These are phyloP conservation scores for Chelon labrosus DNA, from an alignment of 2,797 vertebrate species.

Conservation along the genomic window DNA sequence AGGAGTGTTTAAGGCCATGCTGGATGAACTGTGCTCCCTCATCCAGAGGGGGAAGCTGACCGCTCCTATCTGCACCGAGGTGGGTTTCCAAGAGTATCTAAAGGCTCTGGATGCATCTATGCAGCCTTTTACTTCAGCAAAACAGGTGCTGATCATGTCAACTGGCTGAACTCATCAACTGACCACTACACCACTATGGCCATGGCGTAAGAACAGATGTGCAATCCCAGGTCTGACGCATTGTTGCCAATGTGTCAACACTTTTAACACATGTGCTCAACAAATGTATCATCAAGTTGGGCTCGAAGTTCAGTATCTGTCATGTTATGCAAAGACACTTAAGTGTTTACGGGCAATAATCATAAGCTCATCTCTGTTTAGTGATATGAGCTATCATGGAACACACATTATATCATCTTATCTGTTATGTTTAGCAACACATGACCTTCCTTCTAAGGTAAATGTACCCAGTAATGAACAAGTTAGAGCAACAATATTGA, in stretches of 20 bases:
- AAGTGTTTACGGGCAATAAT: slow-evolving; percentile 32
- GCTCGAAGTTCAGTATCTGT: slow-evolving; percentile 54
- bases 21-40: slow-evolving; percentile 88
- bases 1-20: slow-evolving; percentile 79
- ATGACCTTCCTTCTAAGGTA: neutral
- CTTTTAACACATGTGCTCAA: slow-evolving; percentile 21
- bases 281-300: slow-evolving; percentile 46
- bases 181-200: neutral
- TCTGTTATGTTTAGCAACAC: slow-evolving; percentile 11
- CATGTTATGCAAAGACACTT: slow-evolving; percentile 7
- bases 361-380: slow-evolving; percentile 25
- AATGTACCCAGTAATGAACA: neutral
- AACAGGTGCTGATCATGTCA: slow-evolving; percentile 94
- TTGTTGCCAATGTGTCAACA: neutral
- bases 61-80: slow-evolving; percentile 84
- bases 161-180: neutral
- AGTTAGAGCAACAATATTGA: too few species aligned
- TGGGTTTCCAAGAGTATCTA: slow-evolving; percentile 86
- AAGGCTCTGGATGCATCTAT: slow-evolving; percentile 86
- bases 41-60: slow-evolving; percentile 87
- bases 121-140: slow-evolving; percentile 89
- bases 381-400: neutral
- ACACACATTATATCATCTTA: slow-evolving; percentile 27
- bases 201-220: neutral
- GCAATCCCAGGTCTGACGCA: neutral